These are phyloP conservation scores for Phallusia fumigata DNA, from an alignment of 23 tunicate species.

Conservation along the genomic window DNA sequence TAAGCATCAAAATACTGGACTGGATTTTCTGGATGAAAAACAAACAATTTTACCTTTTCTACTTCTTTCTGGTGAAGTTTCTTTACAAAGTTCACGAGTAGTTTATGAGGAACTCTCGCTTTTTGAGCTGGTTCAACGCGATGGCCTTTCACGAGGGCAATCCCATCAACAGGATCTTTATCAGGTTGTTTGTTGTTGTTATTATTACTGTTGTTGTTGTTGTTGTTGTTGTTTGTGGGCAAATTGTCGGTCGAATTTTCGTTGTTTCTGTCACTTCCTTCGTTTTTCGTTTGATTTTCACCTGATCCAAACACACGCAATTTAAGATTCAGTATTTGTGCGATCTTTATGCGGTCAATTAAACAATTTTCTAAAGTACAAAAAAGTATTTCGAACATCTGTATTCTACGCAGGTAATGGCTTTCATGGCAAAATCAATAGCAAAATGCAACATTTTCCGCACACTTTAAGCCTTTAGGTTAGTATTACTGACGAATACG, in stretches of 20 bases:
- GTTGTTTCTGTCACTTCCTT: background rate
- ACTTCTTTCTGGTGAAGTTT: slow-evolving; percentile 31
- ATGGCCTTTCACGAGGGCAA: slow-evolving; percentile 46
- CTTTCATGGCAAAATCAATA: no score
- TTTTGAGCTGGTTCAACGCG: slow-evolving; percentile 54
- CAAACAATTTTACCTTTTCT: slow-evolving; percentile 37
- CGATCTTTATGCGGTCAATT: no score
- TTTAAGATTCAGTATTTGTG: no score
- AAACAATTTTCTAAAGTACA: no score
- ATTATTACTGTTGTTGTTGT: slow-evolving; percentile 41
- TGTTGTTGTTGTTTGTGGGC: background rate
- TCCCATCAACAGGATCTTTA: background rate
- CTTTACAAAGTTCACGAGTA: slow-evolving; percentile 52
- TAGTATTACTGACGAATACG: no score
- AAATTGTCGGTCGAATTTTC: background rate
- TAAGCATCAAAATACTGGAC: background rate
- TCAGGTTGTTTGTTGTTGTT: background rate
- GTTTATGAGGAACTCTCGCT: slow-evolving; percentile 68
- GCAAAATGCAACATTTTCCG: no score
- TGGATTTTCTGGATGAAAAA: no score
- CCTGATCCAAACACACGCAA: no score
- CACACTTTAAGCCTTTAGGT: no score
- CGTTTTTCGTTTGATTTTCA: background rate
- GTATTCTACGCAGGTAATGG: no score
- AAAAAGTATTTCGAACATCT: no score